Conservation (phyloP, 2,113 vertebrate species). For the Agapornis roseicollis region DNA sequence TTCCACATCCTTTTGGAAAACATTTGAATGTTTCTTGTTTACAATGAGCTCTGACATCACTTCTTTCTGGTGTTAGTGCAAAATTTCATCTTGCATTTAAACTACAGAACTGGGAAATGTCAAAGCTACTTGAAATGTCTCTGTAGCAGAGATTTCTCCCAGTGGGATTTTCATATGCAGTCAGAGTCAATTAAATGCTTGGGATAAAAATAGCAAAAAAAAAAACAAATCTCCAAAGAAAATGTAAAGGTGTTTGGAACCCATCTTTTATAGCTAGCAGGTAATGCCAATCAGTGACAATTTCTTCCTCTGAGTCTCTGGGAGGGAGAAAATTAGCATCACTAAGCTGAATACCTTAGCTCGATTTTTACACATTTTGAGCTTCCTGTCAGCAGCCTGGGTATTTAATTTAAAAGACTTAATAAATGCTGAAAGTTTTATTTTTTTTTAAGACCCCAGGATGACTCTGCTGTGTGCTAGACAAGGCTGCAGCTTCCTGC, state of each 20-base stretch:
- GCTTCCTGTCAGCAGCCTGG: background rate
- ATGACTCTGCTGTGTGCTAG: background rate
- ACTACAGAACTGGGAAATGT: background rate
- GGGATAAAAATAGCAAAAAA: background rate
- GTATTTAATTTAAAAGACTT: constrained; percentile 3
- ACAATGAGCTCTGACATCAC: background rate
- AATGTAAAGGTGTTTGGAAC: background rate
- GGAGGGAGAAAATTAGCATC: background rate
- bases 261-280: background rate
- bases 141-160: background rate
- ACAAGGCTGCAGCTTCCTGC: background rate
- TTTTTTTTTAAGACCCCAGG: background rate
- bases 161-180: background rate
- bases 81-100: background rate
- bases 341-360: background rate
- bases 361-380: background rate
- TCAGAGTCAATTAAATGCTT: background rate
- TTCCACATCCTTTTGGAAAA: background rate
- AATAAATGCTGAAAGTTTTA: background rate
- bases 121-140: background rate
- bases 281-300: background rate
- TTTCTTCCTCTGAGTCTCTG: background rate
- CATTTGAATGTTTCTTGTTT: background rate
- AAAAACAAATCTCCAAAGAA: background rate
- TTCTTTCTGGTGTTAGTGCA: background rate